phyloP scores from a whole-genome alignment of 2,888 invertebrate genomes.

The Ferrisia virgata region DNA sequence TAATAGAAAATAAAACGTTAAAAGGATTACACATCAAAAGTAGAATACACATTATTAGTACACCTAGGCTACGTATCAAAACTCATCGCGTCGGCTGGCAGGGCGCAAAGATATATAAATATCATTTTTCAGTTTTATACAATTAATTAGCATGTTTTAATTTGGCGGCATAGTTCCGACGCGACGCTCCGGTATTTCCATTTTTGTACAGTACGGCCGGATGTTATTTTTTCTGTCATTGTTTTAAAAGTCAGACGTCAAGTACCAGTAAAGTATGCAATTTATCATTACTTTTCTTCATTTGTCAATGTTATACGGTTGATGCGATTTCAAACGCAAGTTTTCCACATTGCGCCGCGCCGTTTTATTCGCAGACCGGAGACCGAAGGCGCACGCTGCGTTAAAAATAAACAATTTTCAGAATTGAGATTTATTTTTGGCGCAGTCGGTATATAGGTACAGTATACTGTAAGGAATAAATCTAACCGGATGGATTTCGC shows the following conservation, averaged over 20 bases:
- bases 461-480: neutral
- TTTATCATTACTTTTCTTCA: constrained; percentile 17
- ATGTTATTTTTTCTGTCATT: constrained; percentile 10
- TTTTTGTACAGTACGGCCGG: neutral
- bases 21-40: neutral
- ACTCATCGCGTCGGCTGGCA: neutral
- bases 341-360: too few species aligned
- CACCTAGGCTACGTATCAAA: neutral
- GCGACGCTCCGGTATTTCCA: neutral
- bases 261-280: neutral
- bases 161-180: neutral
- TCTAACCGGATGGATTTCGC: neutral
- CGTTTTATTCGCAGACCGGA: neutral
- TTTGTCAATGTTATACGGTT: neutral
- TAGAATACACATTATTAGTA: neutral
- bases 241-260: constrained; percentile 4
- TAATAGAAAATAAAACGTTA: neutral
- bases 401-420: neutral
- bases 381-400: neutral
- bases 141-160: constrained; percentile 1
- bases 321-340: neutral
- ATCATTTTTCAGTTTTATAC: neutral
- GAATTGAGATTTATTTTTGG: neutral
- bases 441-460: too few species aligned
- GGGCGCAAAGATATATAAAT: neutral